phyloP scores from a whole-genome alignment of 2,113 vertebrate genomes.

The Sminthopsis crassicaudata region DNA sequence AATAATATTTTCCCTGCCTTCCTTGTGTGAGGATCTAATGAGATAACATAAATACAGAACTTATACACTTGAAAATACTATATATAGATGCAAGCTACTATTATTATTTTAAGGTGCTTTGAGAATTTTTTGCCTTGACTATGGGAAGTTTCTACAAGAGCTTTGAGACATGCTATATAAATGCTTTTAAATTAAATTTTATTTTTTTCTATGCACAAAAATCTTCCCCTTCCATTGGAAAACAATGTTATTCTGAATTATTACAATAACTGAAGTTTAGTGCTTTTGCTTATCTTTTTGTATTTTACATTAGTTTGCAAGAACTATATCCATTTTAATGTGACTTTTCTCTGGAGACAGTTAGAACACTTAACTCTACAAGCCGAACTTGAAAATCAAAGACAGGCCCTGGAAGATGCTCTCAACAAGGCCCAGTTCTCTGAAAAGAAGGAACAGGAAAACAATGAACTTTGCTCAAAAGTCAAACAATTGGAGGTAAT shows the following conservation, averaged over 20 bases:
- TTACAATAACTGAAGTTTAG: conserved; percentile 7
- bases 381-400: conserved; percentile 87
- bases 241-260: background rate
- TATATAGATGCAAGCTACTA: background rate
- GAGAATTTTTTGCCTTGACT: background rate
- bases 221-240: background rate
- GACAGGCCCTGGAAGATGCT: conserved; percentile 84
- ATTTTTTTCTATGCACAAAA: background rate
- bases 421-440: conserved; percentile 82
- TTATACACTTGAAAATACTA: background rate
- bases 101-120: background rate
- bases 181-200: background rate
- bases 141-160: background rate
- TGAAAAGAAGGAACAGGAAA: conserved; percentile 86
- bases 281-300: conserved; percentile 36
- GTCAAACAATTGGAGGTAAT: conserved; percentile 86
- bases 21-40: background rate
- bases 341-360: conserved; percentile 76
- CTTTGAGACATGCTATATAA: background rate
- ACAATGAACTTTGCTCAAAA: conserved; percentile 81
- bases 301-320: conserved; percentile 11
- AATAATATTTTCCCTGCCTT: background rate
- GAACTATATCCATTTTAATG: conserved; percentile 44
- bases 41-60: background rate
- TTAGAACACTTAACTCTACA: conserved; percentile 86